phyloP scores from a whole-genome alignment of 2,888 invertebrate species.

The Oligia fasciuncula region DNA sequence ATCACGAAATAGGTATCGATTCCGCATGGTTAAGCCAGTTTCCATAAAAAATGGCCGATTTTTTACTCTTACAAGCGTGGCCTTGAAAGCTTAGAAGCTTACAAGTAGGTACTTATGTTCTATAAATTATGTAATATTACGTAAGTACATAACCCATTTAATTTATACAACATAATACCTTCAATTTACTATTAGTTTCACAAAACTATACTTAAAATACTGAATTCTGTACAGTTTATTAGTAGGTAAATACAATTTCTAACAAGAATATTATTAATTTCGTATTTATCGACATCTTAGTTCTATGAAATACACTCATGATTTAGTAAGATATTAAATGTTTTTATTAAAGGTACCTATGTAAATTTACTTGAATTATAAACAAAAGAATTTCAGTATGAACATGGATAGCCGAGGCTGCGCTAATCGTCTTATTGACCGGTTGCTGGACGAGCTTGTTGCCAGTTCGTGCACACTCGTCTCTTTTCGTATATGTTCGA shows the following conservation, averaged over 20 bases:
- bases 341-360: constrained; percentile 32
- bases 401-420: constrained; percentile 79
- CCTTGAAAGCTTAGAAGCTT: constrained; percentile 52
- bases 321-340: constrained; percentile 20
- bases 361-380: constrained; percentile 62
- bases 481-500: constrained; percentile 82
- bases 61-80: constrained; percentile 33
- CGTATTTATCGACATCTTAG: background rate
- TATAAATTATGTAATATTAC: background rate
- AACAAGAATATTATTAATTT: background rate
- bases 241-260: background rate
- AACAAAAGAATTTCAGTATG: constrained; percentile 81
- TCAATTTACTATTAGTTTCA: background rate
- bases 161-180: background rate
- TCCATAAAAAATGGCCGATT: constrained; percentile 29
- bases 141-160: background rate
- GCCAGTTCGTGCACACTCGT: constrained; percentile 87
- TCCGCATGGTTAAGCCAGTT: constrained; percentile 9
- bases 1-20: constrained; percentile 19
- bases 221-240: background rate
- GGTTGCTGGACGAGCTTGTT: constrained; percentile 88
- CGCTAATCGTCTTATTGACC: constrained; percentile 90
- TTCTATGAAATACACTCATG: constrained; percentile 3
- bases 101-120: constrained; percentile 3
- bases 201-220: background rate